Conservation (phyloP, 2,888 invertebrate species). For the Drosophila birchii region DNA sequence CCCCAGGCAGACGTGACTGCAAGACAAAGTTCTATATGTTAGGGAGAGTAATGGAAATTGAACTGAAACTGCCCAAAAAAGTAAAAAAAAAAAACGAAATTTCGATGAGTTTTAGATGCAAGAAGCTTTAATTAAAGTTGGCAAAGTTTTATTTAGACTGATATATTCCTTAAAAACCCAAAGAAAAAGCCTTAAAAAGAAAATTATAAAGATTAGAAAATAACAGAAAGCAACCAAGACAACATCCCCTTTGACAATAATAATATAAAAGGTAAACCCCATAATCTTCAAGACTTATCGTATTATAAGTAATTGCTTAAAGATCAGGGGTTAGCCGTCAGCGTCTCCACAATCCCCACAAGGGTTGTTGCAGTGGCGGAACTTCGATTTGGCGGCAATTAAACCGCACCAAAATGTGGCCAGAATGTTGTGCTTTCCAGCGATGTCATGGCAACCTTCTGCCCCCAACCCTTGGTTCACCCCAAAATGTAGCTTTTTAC, state of each 20-base stretch:
- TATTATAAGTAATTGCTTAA: constrained; percentile 26
- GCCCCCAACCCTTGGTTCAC: constrained; percentile 7
- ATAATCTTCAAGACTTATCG: background rate
- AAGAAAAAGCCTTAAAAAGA: background rate
- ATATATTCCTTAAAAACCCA: background rate
- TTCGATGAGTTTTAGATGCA: background rate
- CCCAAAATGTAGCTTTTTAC: constrained; percentile 40
- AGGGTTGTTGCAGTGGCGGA: constrained; percentile 17
- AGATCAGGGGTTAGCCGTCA: constrained; percentile 11
- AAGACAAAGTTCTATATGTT: constrained; percentile 1
- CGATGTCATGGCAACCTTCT: constrained; percentile 64
- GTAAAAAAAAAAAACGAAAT: too few relatives aligned
- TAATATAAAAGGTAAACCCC: background rate
- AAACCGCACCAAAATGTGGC: constrained; percentile 37
- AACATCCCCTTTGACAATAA: background rate
- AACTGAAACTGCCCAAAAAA: background rate
- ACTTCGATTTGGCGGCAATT: constrained; percentile 47
- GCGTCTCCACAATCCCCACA: constrained; percentile 10
- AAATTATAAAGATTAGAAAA: background rate
- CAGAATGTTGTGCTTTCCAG: constrained; percentile 61
- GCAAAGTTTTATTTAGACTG: background rate
- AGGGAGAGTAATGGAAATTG: constrained; percentile 3
- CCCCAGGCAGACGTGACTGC: constrained; percentile 47
- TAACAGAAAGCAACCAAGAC: too few relatives aligned
- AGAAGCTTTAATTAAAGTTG: background rate